Evolutionary conservation across 1,140 invertebrate genomes (phyloP), one percentile per base, ranked within the genome.

Genomic region (Sitophilus oryzae): DNA sequence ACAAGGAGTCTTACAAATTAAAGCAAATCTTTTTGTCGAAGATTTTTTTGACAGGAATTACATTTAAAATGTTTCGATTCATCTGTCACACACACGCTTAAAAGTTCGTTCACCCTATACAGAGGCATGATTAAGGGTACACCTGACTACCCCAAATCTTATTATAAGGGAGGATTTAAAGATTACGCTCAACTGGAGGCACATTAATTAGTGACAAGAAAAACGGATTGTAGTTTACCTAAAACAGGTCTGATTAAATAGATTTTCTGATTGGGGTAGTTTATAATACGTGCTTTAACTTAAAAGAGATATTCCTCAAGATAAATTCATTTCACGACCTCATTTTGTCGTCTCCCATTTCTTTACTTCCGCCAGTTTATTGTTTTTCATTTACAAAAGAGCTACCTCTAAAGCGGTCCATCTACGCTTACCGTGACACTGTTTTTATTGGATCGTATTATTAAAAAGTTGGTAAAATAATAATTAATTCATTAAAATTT

Each of bases 141-240:
- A 53, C 51, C 51, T 53, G 51, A 53, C 51, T 38, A 46, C 22
- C 14, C 51, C 30, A 45, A 52, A 53, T 53, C 51, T 53, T 53
- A 53, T 46, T 53, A 53, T 41, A 43, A 20, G 51, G 51, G 51
- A 20, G 51, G 51, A 53, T 53, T 53, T 53, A 46, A 45, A 53
- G 51, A 53, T 53, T 53, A 53, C 25, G 42, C 23, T 46, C 14
- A 53, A 46, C 51, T 30, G 36, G 36, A 10, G 37, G 43, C 19
- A 53, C 51, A 53, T 53, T 53, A 53, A 53, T 53, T 53, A 45
- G 34, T 53, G 42, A 53, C 51, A 53, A 53, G 40, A 53, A 53
- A 53, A 53, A 46, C 42, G 51, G 43, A 53, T 53, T 45, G 30
- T 46, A 53, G 41, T 53, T 53, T 53, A 46, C 51, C 51, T 45